A percentile compares a stretch with the other conserved stretches of the same genome.
phyloP scores from a whole-genome alignment of 2,888 invertebrate species.

The Agrilus cyanescens region DNA sequence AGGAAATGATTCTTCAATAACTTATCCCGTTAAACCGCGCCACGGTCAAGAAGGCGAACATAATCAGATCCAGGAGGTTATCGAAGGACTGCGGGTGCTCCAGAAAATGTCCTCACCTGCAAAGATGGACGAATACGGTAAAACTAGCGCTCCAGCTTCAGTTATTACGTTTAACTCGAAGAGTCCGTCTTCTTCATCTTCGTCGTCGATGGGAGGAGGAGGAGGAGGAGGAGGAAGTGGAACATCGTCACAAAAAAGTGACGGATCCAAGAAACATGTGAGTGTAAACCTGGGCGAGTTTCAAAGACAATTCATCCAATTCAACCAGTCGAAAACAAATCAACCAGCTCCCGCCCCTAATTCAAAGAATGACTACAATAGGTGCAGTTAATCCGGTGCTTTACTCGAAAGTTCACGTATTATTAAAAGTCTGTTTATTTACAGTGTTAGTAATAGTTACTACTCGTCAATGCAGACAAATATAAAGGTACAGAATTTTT shows the following conservation, averaged over 20 bases:
- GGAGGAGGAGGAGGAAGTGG: too few species aligned
- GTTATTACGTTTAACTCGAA: conserved; percentile 31
- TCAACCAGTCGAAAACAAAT: conserved; percentile 18
- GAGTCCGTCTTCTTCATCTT: conserved; percentile 24
- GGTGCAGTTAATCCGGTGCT: conserved; percentile 24
- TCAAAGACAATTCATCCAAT: conserved; percentile 31
- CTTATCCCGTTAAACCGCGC: conserved; percentile 2
- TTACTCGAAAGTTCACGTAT: conserved; percentile 2
- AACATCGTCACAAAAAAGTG: conserved; percentile 2
- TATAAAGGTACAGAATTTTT: too few species aligned
- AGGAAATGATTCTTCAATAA: too few species aligned
- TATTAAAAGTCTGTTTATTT: conserved; percentile 5
- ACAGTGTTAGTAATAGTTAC: conserved; percentile 11
- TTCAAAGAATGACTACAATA: conserved; percentile 28
- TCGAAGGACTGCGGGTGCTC: conserved; percentile 37
- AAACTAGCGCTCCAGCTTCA: conserved; percentile 29
- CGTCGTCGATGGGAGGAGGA: not conserved
- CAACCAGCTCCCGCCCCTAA: conserved; percentile 17
- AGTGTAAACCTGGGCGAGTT: conserved; percentile 32
- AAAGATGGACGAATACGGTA: conserved; percentile 21
- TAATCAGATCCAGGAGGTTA: conserved; percentile 37
- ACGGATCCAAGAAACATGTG: conserved; percentile 4
- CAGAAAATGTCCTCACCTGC: conserved; percentile 34
- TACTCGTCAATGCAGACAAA: conserved; percentile 4
- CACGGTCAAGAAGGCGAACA: conserved; percentile 26